Percentiles rank a stretch among this genome's conserved stretches.
These are phyloP conservation scores for Stenoptilia bipunctidactyla DNA, from an alignment of 2,888 invertebrate genomes.

Conservation along the genomic window DNA sequence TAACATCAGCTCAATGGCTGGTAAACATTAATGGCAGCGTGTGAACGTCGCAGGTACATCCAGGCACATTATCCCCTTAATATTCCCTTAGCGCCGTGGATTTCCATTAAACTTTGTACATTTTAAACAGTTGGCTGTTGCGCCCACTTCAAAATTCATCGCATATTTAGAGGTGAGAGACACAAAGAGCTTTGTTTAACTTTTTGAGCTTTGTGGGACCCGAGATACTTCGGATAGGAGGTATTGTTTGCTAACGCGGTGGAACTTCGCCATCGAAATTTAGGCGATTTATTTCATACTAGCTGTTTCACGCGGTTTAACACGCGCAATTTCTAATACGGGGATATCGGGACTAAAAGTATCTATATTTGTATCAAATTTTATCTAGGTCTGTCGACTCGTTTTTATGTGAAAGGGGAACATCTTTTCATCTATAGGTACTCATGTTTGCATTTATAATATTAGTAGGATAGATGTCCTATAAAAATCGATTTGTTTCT, in stretches of 20 bases:
- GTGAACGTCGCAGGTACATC: neutral
- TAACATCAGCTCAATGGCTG: too few species aligned
- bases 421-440: neutral
- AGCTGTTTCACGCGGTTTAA: too few species aligned
- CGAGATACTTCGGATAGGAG: too few species aligned
- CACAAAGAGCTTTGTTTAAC: conserved; percentile 53
- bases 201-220: conserved; percentile 33
- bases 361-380: too few species aligned
- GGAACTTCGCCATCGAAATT: too few species aligned
- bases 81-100: conserved; percentile 46
- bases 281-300: too few species aligned
- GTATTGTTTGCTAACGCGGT: neutral
- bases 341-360: too few species aligned
- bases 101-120: conserved; percentile 60
- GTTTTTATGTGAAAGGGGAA: neutral
- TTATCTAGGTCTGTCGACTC: neutral
- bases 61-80: conserved; percentile 24
- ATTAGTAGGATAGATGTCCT: neutral
- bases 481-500: too few species aligned
- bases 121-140: conserved; percentile 55
- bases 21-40: neutral
- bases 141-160: conserved; percentile 51
- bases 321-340: too few species aligned
- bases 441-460: neutral
- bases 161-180: conserved; percentile 54